Base-by-base conservation (phyloP, 64 coral and sea anemone genomes). In the Montipora cactus region DNA sequence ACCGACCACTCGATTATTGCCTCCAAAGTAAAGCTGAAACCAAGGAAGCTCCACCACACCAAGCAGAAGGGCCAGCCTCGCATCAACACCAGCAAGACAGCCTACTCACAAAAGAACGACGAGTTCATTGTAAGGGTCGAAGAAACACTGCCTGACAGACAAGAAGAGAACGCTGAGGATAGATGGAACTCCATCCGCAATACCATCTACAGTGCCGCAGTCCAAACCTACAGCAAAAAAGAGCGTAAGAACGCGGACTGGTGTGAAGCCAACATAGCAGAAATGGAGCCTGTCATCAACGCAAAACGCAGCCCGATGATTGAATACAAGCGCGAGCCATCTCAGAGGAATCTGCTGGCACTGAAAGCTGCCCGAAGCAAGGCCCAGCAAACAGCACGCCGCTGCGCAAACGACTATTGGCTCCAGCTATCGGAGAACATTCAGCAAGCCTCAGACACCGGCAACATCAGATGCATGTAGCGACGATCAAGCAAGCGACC, bases 31-130 rank as follows among this genome's bases (percentile, higher is more conserved):
- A 10, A 37, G 2, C 19, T 87, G 6, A 5, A 78, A 37, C 91
- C 81, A 22, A 53, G 61, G 47, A 59, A 74, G 8, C 28, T 28
- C 28, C 28, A 28, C 28, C 28, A 28, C 28, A 28, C 28, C 28
- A 76, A 85, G 68, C 70, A 49, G 8, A 66, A 83, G 49, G 55
- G 69, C 8, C 53, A 49, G 14, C 80, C 91, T 14, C 48, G 90
- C 73, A 85, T 92, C 49, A 92, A 92, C 58, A 81, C 90, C 19
- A 53, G n/a, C 74, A 47, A 14, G 20, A 81, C 22, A 50, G 49
- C 89, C 22, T 18, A 22, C 52, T 77, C 78, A 53, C 21, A 46
- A 59, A 64, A 2, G 79, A 11, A 2, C 22, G 52, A 73, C 18
- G 18, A 16, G 15, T 67, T 91, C 4, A 8, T n/a, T 7, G 61